phyloP scores from a whole-genome alignment of 2,888 invertebrate species.

The Ophion obscuratus region DNA sequence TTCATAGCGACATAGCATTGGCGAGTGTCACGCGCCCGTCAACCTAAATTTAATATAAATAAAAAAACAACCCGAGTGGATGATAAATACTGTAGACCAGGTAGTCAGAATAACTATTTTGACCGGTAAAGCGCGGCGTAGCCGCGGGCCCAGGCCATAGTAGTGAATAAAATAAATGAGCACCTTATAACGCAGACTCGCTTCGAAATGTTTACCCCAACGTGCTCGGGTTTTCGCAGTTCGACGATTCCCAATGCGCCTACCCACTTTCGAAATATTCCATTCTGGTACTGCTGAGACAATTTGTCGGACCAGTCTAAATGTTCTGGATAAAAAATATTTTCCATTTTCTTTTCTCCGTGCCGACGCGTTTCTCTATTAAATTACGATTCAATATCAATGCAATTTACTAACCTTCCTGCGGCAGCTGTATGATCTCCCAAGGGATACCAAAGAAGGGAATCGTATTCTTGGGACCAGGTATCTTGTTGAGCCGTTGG shows the following conservation, averaged over 20 bases:
- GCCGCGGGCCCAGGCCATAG: neutral
- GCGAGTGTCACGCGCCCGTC: too few species aligned
- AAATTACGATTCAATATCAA: neutral
- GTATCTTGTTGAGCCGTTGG: neutral
- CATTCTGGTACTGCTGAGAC: constrained; percentile 67
- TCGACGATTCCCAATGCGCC: constrained; percentile 67
- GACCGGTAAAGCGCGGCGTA: neutral
- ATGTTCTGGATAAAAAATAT: constrained; percentile 66
- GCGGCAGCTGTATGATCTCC: constrained; percentile 53
- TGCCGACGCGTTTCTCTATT: neutral
- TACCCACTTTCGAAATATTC: constrained; percentile 72
- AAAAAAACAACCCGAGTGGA: too few species aligned
- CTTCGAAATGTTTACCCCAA: constrained; percentile 70
- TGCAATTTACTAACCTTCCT: constrained; percentile 66
- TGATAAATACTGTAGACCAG: too few species aligned
- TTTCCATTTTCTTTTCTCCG: neutral
- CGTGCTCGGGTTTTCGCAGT: constrained; percentile 72
- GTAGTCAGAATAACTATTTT: too few species aligned
- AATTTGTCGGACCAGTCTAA: constrained; percentile 68
- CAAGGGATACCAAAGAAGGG: constrained; percentile 71
- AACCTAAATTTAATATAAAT: too few species aligned
- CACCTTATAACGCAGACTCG: neutral
- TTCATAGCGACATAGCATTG: too few species aligned
- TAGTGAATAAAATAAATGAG: neutral
- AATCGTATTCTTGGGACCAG: constrained; percentile 61